Base-by-base conservation (phyloP, 2,113 vertebrate genomes). In the Promerops cafer region DNA sequence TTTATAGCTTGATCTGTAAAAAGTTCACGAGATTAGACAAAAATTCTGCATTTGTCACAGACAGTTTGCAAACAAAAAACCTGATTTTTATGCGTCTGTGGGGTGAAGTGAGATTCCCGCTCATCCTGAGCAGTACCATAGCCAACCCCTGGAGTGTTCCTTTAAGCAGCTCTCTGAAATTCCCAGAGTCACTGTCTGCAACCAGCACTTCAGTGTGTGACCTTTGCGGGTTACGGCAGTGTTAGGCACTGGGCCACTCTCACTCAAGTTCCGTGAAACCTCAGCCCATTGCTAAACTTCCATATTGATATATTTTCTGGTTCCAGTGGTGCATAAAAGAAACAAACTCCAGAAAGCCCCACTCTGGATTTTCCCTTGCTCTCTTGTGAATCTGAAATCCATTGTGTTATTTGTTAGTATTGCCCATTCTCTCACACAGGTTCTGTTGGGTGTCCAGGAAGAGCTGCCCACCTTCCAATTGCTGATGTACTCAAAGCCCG, bases 341-440 rank as follows among this genome's bases (percentile, higher is more conserved):
- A 97, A 95, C 85, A 97, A 96, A 96, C 11, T 76, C 20, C 68
- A 96, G 85, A 96, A 97, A 97, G 28, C 76, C 92, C 94, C 93
- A 0, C 64, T 93, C 71, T 96, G 96, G 96, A 90, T 94, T 97
- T 97, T 93, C 95, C 96, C 96, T 83, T 88, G 24, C 56, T 94
- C 5, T 86, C 23, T 74, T 86, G 57, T 82, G 82, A 91, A 39
- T 72, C 70, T 90, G 74, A 83, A 88, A 80, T 94, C 54, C 24
- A 49, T 83, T 35, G 20, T 9, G 37, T 66, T 66, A 33, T 56
- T 94, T 4, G 10, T 79, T 68, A 87, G 27, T 5, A 45, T 45
- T 7, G 5, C 28, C 59, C 24, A 0, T 63, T 39, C 42, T 63
- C 39, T 35, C 52, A 40, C 33, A 31, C 30, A 83, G 22, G 54